phyloP scores from a whole-genome alignment of 2,797 vertebrate species.

The Kryptopterus vitreolus region DNA sequence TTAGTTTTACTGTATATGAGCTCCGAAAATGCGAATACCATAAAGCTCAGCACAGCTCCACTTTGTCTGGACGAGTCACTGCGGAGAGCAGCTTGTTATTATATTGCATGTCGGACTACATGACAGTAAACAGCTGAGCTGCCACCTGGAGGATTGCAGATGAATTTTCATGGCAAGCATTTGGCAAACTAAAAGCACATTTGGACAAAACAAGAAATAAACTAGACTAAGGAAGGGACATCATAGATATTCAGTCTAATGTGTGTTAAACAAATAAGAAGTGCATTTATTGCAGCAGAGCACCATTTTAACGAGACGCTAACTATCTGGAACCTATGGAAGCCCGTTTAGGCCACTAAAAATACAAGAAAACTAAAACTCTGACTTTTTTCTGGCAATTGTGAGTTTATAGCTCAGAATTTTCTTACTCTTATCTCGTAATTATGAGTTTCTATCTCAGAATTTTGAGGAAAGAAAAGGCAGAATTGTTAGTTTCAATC shows the following conservation, averaged over 20 bases:
- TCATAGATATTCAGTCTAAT: not conserved
- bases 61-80: not conserved
- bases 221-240: not conserved
- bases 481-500: no score
- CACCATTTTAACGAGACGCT: not conserved
- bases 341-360: no score
- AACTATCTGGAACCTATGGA: conserved; percentile 9
- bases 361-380: no score
- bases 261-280: not conserved
- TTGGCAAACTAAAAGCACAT: conserved; percentile 14
- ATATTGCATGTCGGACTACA: conserved; percentile 19
- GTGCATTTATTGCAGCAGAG: conserved; percentile 4
- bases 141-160: conserved; percentile 70
- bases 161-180: conserved; percentile 50
- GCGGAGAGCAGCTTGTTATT: conserved; percentile 26
- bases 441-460: no score
- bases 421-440: no score
- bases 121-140: conserved; percentile 64
- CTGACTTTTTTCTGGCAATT: no score
- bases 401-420: no score
- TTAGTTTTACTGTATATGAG: conserved; percentile 9
- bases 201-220: not conserved
- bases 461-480: no score
- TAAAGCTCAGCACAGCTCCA: not conserved
- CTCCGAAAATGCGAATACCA: conserved; percentile 17